These are phyloP conservation scores for Bedellia somnulentella DNA, from an alignment of 2,888 invertebrate species.

Conservation along the genomic window DNA sequence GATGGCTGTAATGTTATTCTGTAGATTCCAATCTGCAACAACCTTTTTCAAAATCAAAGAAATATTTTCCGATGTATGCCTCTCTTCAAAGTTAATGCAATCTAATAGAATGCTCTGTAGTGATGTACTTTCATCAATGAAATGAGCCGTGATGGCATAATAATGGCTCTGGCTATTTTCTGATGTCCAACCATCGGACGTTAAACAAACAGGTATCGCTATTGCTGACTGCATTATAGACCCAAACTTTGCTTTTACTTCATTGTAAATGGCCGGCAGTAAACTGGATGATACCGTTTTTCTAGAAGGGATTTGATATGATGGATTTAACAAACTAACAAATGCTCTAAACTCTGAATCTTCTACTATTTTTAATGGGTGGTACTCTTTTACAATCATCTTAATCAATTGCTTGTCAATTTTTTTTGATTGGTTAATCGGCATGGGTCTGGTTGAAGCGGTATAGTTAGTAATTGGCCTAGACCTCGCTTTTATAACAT, in stretches of 20 bases:
- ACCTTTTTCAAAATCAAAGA: too few species aligned
- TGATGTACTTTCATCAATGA: too few species aligned
- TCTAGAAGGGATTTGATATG: conserved; percentile 11
- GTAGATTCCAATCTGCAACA: too few species aligned
- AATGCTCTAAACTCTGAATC: conserved; percentile 12
- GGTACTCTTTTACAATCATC: conserved; percentile 12
- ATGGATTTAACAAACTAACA: conserved; percentile 10
- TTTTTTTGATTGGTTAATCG: not conserved
- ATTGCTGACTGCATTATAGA: conserved; percentile 5
- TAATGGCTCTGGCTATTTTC: too few species aligned
- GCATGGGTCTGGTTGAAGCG: conserved; percentile 3
- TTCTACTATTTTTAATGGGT: conserved; percentile 9
- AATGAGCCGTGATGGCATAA: too few species aligned
- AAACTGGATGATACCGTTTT: conserved; percentile 12
- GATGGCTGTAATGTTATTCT: too few species aligned
- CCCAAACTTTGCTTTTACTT: conserved; percentile 4
- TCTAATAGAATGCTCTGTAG: too few species aligned
- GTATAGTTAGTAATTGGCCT: too few species aligned
- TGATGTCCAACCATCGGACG: too few species aligned
- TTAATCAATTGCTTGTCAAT: conserved; percentile 11
- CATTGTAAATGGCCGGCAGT: conserved; percentile 10
- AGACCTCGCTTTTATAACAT: too few species aligned
- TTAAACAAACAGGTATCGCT: conserved; percentile 11
- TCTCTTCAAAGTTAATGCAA: too few species aligned
- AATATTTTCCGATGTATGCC: too few species aligned